Evolutionary conservation across 2,113 vertebrate genomes (phyloP).

Genomic region (Pluvianellus socialis): DNA sequence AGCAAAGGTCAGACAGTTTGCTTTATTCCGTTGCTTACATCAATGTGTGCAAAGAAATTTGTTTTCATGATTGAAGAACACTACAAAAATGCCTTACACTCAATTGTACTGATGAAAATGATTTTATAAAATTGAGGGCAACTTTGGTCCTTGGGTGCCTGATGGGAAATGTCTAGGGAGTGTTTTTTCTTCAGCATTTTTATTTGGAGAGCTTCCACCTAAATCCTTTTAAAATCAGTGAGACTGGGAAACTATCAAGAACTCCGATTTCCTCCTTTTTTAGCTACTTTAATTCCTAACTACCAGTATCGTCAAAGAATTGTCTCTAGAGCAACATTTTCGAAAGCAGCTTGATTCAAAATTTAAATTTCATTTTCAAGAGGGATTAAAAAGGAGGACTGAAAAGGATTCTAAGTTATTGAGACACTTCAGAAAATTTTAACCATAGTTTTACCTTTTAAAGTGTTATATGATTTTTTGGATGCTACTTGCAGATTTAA

Average conservation of each 20-base stretch:
- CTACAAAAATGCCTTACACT: background rate
- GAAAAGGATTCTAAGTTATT: background rate
- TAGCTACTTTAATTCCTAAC: background rate
- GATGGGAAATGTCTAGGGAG: background rate
- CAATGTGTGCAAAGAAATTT: background rate
- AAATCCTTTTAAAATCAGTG: conserved; percentile 2
- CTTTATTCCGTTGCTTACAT: background rate
- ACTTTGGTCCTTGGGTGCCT: background rate
- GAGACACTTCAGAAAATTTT: background rate
- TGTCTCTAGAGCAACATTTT: background rate
- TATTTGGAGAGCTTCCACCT: background rate
- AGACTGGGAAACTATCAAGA: background rate
- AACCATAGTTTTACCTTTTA: background rate
- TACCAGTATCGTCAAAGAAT: background rate
- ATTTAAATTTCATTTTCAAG: background rate
- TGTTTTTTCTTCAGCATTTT: background rate
- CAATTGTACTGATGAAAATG: background rate
- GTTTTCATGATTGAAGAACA: background rate
- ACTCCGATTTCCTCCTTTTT: background rate
- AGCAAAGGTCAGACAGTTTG: background rate
- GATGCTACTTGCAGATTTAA: background rate
- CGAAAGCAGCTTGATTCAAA: background rate
- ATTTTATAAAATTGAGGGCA: background rate
- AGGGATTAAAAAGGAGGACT: background rate
- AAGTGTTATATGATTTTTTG: background rate